phyloP scores from a whole-genome alignment of 2,113 vertebrate genomes.

The Numenius arquata region DNA sequence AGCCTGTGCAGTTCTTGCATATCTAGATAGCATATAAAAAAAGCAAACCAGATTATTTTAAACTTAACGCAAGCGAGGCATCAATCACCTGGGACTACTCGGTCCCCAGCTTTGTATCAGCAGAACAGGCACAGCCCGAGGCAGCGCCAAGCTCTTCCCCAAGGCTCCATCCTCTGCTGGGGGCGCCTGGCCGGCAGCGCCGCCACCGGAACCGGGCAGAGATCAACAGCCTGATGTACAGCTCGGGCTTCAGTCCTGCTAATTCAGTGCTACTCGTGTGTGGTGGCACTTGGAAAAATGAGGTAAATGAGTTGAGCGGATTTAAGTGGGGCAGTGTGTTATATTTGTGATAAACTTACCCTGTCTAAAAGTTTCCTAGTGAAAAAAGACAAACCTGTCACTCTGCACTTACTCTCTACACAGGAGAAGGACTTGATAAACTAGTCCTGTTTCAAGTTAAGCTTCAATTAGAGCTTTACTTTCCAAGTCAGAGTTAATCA shows the following conservation, averaged over 20 bases:
- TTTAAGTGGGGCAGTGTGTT: background rate
- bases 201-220: background rate
- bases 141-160: background rate
- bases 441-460: background rate
- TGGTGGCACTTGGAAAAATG: background rate
- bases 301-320: background rate
- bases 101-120: fast-evolving
- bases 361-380: background rate
- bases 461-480: background rate
- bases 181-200: background rate
- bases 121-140: background rate
- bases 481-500: background rate
- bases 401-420: background rate
- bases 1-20: constrained; percentile 90
- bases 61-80: background rate
- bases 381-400: background rate
- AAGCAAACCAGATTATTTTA: background rate
- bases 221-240: background rate
- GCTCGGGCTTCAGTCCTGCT: background rate
- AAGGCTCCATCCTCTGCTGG: background rate
- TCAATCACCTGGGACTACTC: background rate
- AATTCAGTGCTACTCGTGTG: background rate
- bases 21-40: constrained; percentile 70
- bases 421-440: background rate
- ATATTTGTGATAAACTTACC: too few relatives aligned